Percentiles rank a stretch among this genome's conserved stretches.
These are phyloP conservation scores for Salpingus planirostris DNA, from an alignment of 2,888 invertebrate species.

Conservation along the genomic window DNA sequence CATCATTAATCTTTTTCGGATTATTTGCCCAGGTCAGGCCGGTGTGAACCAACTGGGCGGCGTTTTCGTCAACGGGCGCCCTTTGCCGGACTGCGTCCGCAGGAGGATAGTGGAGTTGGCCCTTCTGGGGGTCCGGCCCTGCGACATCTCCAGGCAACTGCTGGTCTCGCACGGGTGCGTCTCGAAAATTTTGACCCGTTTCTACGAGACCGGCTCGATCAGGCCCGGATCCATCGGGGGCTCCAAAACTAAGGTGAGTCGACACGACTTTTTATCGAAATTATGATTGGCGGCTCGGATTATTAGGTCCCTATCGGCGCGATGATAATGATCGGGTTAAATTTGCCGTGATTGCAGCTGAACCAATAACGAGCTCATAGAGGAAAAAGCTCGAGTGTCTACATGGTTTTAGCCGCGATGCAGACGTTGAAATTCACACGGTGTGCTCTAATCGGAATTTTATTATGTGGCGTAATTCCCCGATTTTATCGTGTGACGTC, in stretches of 20 bases:
- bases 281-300: not conserved
- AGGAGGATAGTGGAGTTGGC: constrained; percentile 91
- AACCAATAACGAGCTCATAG: no score
- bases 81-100: constrained; percentile 88
- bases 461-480: no score
- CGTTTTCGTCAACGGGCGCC: constrained; percentile 96
- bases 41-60: constrained; percentile 96
- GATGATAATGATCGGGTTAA: constrained; percentile 10
- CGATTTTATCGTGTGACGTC: no score
- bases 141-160: constrained; percentile 92
- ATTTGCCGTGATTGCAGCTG: constrained; percentile 13
- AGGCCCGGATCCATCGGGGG: constrained; percentile 92
- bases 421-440: no score
- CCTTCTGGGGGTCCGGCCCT: constrained; percentile 87
- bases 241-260: constrained; percentile 81
- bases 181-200: constrained; percentile 91
- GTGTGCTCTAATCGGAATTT: no score
- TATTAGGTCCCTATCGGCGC: constrained; percentile 5
- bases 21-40: constrained; percentile 82
- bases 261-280: no score
- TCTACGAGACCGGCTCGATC: constrained; percentile 95
- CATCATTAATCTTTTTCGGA: no score
- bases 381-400: no score
- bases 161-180: constrained; percentile 96
- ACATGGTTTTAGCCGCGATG: no score